These are phyloP conservation scores for Erpobdella octoculata DNA, from an alignment of 2,888 invertebrate species.

Conservation along the genomic window DNA sequence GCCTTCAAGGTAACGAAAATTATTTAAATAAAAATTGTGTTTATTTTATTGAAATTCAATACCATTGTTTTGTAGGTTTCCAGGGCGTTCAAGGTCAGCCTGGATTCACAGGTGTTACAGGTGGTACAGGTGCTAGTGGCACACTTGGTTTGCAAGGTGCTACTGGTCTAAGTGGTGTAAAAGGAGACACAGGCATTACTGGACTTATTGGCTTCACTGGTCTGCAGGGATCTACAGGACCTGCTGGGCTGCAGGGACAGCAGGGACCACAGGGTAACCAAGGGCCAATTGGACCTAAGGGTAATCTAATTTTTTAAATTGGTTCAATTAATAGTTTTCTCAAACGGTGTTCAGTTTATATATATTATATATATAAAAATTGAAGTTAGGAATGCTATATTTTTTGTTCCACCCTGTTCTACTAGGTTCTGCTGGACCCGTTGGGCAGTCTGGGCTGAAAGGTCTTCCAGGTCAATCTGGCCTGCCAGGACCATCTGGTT, in stretches of 20 bases:
- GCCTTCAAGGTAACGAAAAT: not conserved
- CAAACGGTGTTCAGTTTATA: not conserved
- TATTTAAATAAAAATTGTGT: not conserved
- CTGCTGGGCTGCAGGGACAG: constrained; percentile 32
- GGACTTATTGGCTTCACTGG: constrained; percentile 32
- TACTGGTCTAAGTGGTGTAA: constrained; percentile 17
- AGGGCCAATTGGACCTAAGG: constrained; percentile 31
- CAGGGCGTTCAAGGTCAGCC: constrained; percentile 30
- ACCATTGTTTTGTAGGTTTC: constrained; percentile 22
- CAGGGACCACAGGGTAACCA: constrained; percentile 30
- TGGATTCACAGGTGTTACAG: constrained; percentile 33
- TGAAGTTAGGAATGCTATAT: no score
- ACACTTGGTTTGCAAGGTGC: constrained; percentile 1
- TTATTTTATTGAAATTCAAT: not conserved
- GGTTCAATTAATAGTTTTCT: constrained; percentile 15
- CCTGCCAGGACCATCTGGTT: constrained; percentile 53
- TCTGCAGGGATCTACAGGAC: constrained; percentile 27
- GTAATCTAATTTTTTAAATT: constrained; percentile 34
- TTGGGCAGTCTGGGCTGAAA: constrained; percentile 31
- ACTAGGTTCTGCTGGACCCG: not conserved
- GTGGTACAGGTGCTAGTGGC: constrained; percentile 26
- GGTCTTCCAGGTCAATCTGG: constrained; percentile 28
- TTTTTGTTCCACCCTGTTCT: no score
- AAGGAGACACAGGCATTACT: constrained; percentile 19
- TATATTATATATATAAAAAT: no score